Evolutionary conservation across 2,888 invertebrate genomes (phyloP).

Genomic region (Macrosiphum euphorbiae): DNA sequence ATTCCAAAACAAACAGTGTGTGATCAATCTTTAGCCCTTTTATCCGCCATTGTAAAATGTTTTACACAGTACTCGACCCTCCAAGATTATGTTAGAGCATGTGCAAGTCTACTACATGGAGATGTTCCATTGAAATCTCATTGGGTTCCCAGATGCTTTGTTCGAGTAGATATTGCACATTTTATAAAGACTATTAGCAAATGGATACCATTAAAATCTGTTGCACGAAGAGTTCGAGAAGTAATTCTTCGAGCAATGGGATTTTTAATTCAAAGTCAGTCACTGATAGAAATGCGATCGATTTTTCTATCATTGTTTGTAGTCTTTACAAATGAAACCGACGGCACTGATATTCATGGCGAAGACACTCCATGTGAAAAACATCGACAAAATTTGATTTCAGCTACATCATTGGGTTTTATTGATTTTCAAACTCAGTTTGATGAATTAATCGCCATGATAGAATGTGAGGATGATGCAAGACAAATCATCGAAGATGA

Average conservation of each 20-base stretch:
- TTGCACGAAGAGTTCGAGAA: not conserved
- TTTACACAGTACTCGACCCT: conserved; percentile 24
- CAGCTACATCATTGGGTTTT: not conserved
- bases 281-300: not conserved
- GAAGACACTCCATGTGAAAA: not conserved
- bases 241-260: not conserved
- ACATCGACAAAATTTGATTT: not conserved
- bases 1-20: not conserved
- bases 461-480: no score
- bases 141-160: no score
- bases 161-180: not conserved
- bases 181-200: not conserved
- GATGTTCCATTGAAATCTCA: no score
- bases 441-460: no score
- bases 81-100: not conserved
- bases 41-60: no score
- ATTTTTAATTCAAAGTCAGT: not conserved
- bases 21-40: no score
- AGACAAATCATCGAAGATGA: no score
- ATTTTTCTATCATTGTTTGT: not conserved
- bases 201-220: not conserved
- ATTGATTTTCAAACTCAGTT: not conserved
- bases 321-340: not conserved
- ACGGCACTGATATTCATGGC: not conserved
- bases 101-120: no score